Conservation (phyloP, 2,113 vertebrate species). For the Dicentrarchus labrax region DNA sequence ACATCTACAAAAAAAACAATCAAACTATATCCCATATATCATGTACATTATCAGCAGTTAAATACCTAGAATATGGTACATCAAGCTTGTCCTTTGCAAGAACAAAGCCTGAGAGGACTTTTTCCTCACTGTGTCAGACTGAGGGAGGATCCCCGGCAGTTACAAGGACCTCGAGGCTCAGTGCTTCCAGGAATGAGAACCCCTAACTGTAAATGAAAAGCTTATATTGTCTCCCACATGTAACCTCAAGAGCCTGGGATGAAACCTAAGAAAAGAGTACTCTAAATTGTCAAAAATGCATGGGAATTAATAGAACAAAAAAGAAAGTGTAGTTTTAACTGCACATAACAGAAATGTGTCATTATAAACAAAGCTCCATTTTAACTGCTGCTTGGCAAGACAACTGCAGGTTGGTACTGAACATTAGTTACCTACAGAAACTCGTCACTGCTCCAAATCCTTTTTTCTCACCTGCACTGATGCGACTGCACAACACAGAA, state of each 20-base stretch:
- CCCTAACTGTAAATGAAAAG: constrained; percentile 11
- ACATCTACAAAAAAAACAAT: constrained; percentile 41
- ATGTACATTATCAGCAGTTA: constrained; percentile 46
- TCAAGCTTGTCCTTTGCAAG: constrained; percentile 22
- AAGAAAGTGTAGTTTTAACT: background rate
- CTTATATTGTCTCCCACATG: constrained; percentile 12
- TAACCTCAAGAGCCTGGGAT: constrained; percentile 16
- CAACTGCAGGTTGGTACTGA: constrained; percentile 16
- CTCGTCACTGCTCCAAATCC: background rate
- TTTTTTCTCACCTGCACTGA: constrained; percentile 28
- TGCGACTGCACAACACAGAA: constrained; percentile 6
- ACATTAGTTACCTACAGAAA: constrained; percentile 37
- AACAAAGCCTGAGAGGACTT: constrained; percentile 37
- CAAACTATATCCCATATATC: constrained; percentile 31
- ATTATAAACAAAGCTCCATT: background rate
- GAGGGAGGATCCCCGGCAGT: constrained; percentile 11
- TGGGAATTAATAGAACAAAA: background rate
- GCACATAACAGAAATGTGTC: background rate
- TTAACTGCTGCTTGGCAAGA: background rate
- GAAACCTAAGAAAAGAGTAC: background rate
- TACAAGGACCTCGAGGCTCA: constrained; percentile 17
- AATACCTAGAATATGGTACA: constrained; percentile 58
- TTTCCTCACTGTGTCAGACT: constrained; percentile 20
- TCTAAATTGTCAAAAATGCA: background rate
- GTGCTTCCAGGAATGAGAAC: constrained; percentile 4